A percentile compares a stretch with the other conserved stretches of the same genome.
phyloP scores from a whole-genome alignment of 2,888 invertebrate genomes.

The Hydriomena furcata region DNA sequence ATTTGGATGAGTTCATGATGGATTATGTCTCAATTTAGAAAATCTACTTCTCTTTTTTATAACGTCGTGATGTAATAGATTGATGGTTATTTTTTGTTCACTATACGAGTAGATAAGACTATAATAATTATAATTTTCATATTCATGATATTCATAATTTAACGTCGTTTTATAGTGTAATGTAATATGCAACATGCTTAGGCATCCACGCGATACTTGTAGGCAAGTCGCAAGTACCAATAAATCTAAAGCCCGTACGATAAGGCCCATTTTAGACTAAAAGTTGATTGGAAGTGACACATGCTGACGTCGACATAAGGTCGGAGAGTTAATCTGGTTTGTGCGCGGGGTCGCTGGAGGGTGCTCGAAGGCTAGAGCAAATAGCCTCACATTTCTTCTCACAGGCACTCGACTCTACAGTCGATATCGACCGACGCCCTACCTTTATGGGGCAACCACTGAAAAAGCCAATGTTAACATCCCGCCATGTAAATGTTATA shows the following conservation, averaged over 20 bases:
- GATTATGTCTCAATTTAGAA: too few species aligned
- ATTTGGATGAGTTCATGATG: too few species aligned
- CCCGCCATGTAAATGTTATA: constrained; percentile 35
- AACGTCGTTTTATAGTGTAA: too few species aligned
- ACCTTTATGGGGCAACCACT: constrained; percentile 61
- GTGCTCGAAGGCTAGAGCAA: constrained; percentile 64
- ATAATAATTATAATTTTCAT: too few species aligned
- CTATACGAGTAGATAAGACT: too few species aligned
- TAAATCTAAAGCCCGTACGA: not conserved
- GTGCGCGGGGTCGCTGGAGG: constrained; percentile 54
- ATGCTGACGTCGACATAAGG: constrained; percentile 36
- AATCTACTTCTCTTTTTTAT: too few species aligned
- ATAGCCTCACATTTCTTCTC: constrained; percentile 73
- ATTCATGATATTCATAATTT: too few species aligned
- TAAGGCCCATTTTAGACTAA: constrained; percentile 1
- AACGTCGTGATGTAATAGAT: too few species aligned
- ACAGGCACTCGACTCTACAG: constrained; percentile 65
- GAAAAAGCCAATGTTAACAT: constrained; percentile 48
- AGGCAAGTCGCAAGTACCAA: too few species aligned
- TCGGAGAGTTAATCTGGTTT: constrained; percentile 70
- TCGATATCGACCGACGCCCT: constrained; percentile 61
- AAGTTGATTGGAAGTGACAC: constrained; percentile 6
- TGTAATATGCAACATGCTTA: too few species aligned
- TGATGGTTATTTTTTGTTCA: too few species aligned
- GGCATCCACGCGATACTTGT: too few species aligned